Conservation (phyloP, 1,140 invertebrate species). For the Drosophila gunungcola region DNA sequence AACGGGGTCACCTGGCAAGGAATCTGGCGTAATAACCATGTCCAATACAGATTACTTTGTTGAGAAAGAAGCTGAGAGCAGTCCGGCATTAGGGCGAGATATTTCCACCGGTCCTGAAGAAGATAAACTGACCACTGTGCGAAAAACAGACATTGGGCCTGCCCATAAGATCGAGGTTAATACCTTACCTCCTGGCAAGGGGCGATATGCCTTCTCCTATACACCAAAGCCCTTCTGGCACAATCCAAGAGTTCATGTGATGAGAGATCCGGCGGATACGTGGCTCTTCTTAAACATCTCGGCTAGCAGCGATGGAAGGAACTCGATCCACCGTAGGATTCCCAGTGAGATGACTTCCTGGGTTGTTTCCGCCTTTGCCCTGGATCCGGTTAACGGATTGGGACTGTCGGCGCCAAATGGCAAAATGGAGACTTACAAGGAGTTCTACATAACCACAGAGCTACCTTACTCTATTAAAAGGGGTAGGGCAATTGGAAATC, state of each 20-base stretch:
- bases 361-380: conserved; percentile 96
- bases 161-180: conserved; percentile 86
- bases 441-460: conserved; percentile 92
- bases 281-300: conserved; percentile 95
- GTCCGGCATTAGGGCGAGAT: conserved; percentile 45
- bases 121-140: conserved; percentile 71
- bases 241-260: conserved; percentile 91
- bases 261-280: conserved; percentile 89
- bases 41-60: conserved; percentile 78
- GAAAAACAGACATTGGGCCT: conserved; percentile 83
- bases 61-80: conserved; percentile 74
- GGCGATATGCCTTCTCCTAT: conserved; percentile 95
- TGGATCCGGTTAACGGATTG: conserved; percentile 93
- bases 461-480: conserved; percentile 95
- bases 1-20: conserved; percentile 78
- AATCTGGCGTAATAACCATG: conserved; percentile 81
- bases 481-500: conserved; percentile 84
- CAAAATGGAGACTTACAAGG: conserved; percentile 93
- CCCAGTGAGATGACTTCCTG: conserved; percentile 97
- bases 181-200: conserved; percentile 92
- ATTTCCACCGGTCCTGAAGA: conserved; percentile 57
- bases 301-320: conserved; percentile 86
- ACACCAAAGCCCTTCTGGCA: conserved; percentile 92
- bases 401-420: conserved; percentile 90
- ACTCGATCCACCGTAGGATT: conserved; percentile 86